Evolutionary conservation across 2,797 vertebrate genomes (phyloP).

Genomic region (Intellagama lesueurii): DNA sequence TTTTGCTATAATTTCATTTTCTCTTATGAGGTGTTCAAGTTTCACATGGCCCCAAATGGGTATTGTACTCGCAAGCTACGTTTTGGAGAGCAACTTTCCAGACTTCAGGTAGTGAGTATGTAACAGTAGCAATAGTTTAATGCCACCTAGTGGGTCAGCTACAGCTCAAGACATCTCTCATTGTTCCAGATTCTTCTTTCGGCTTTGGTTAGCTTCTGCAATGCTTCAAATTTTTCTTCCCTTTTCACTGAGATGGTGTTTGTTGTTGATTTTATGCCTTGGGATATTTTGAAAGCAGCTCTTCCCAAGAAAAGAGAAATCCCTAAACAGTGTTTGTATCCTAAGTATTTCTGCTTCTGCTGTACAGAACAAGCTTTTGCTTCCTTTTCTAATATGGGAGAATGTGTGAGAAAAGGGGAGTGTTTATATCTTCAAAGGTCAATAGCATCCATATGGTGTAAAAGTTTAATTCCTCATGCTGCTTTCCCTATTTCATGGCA

Average conservation of each 20-base stretch:
- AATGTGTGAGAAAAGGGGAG: neutral
- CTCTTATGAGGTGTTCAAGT: neutral
- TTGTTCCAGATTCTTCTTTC: constrained; percentile 4
- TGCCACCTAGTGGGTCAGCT: constrained; percentile 42
- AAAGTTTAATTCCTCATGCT: neutral
- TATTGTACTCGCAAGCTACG: neutral
- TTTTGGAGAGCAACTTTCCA: neutral
- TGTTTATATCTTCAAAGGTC: neutral
- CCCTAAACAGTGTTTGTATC: constrained; percentile 24
- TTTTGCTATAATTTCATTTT: neutral
- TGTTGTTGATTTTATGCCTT: constrained; percentile 8
- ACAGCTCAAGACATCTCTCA: constrained; percentile 7
- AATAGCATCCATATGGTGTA: neutral
- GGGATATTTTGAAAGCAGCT: constrained; percentile 31
- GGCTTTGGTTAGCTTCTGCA: neutral
- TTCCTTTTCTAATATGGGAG: constrained; percentile 5
- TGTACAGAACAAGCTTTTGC: neutral
- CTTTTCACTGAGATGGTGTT: neutral
- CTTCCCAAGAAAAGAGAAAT: constrained; percentile 13
- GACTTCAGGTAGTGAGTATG: neutral
- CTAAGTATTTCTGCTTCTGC: constrained; percentile 16
- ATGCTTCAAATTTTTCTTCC: neutral
- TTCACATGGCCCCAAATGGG: neutral
- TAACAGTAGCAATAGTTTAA: constrained; percentile 30
- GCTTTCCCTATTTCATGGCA: neutral